Base-by-base conservation (phyloP, 2,113 vertebrate species). In the Dascyllus trimaculatus region DNA sequence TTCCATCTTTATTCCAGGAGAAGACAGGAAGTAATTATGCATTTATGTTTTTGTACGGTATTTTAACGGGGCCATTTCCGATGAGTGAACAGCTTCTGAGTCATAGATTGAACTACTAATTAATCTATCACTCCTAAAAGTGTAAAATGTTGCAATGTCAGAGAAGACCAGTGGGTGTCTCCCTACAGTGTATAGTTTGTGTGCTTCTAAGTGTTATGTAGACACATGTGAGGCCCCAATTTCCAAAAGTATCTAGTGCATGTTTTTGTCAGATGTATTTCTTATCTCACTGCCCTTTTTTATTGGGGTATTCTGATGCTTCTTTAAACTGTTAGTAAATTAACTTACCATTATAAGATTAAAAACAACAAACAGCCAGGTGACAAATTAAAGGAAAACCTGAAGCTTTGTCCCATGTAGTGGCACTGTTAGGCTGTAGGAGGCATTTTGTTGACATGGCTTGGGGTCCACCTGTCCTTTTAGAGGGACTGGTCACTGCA, bases 21-120 rank as follows among this genome's bases (percentile, higher is more conserved):
- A 75, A 58, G 60, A 58, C 14, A 52, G 59, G 70, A 26, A 74
- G 58, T 43, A 75, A 82, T 63, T 69, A 77, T 66, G 80, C 64
- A n/a, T 75, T 49, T 32, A 43, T 64, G 63, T 59, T 77, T 56
- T 65, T 35, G 2, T 35, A 5, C 62, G 63, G 40, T 46, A 52
- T 89, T 88, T 72, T 69, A 90, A 89, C 88, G 79, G 54, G 53
- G 80, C 18, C 84, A 40, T 48, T 73, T 58, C 35, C 62, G 54
- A 72, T 24, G 60, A 83, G 66, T 62, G 26, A 87, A 52, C 49
- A 17, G 59, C 62, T 78, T 22, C 48, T 35, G 66, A 72, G 74
- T 81, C 59, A 80, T 82, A 80, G 71, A 84, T 86, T 84, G 7
- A 82, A 65, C 64, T 38, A 4, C 4, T 9, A 24, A 53, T 82